phyloP scores from a whole-genome alignment of 2,113 vertebrate species.

The Circaetus gallicus region DNA sequence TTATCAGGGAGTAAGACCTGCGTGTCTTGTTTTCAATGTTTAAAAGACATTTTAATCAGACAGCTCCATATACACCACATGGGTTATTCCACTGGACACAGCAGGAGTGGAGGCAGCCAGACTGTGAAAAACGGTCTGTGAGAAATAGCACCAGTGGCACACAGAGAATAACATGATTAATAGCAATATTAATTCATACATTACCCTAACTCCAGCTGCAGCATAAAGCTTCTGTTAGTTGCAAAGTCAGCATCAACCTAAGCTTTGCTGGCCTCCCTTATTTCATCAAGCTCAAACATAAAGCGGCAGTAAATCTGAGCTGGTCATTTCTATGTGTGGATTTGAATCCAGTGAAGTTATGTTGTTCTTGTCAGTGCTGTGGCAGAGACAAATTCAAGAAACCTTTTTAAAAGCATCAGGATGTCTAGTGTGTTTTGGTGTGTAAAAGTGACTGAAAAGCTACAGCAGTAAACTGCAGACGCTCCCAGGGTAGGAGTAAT shows the following conservation, averaged over 20 bases:
- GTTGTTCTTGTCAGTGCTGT: neutral
- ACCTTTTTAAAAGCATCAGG: neutral
- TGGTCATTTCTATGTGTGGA: neutral
- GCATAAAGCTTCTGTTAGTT: neutral
- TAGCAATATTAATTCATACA: neutral
- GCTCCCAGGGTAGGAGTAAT: neutral
- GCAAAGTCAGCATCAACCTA: neutral
- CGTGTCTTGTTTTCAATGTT: neutral
- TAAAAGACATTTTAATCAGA: neutral
- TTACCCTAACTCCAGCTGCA: neutral
- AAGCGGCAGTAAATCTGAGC: neutral
- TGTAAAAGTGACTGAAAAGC: neutral
- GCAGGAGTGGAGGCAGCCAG: neutral
- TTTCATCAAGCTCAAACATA: neutral
- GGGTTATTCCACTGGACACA: neutral
- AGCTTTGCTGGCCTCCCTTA: neutral
- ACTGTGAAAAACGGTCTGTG: neutral
- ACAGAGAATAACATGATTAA: neutral
- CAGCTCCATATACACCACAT: accelerated
- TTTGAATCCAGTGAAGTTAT: neutral
- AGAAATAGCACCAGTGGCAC: neutral
- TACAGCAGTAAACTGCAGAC: neutral
- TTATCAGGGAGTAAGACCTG: neutral
- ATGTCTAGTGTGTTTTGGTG: neutral
- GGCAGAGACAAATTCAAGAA: neutral